Conservation (phyloP, 1,140 invertebrate species). For the Heliconius hewitsoni region DNA sequence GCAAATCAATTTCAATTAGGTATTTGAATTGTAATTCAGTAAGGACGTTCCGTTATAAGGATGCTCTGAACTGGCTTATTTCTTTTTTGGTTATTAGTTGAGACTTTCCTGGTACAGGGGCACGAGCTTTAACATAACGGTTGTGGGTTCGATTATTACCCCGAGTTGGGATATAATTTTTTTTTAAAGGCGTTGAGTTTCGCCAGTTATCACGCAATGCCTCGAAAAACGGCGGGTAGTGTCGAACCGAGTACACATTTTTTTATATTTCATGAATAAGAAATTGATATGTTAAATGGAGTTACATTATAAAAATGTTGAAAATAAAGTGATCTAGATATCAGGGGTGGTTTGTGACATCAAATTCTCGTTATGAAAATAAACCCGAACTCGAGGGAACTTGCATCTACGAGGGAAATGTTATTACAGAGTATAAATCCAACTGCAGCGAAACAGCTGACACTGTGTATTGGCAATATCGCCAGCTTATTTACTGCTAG, state of each 20-base stretch:
- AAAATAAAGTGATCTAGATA: not conserved
- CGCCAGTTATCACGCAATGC: too few relatives aligned
- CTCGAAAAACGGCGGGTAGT: too few relatives aligned
- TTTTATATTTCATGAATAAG: not conserved
- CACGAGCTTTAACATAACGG: too few relatives aligned
- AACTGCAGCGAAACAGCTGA: constrained; percentile 40
- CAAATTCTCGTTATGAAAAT: constrained; percentile 36
- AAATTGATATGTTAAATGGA: not conserved
- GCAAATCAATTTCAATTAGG: not conserved
- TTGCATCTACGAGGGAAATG: constrained; percentile 21
- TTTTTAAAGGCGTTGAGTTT: too few relatives aligned
- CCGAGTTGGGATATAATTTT: too few relatives aligned
- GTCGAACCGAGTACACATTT: too few relatives aligned
- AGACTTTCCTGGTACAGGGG: too few relatives aligned
- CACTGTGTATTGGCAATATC: constrained; percentile 27
- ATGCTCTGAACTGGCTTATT: not conserved
- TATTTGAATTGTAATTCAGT: not conserved
- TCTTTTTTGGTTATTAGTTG: not conserved
- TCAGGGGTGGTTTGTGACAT: constrained; percentile 21
- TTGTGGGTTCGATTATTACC: too few relatives aligned
- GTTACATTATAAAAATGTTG: not conserved
- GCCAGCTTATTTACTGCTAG: not conserved
- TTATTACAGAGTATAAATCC: constrained; percentile 46
- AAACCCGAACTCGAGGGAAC: constrained; percentile 27
- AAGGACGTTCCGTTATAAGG: not conserved